These are phyloP conservation scores for Alcis repandata DNA, from an alignment of 2,888 invertebrate species.

Conservation along the genomic window DNA sequence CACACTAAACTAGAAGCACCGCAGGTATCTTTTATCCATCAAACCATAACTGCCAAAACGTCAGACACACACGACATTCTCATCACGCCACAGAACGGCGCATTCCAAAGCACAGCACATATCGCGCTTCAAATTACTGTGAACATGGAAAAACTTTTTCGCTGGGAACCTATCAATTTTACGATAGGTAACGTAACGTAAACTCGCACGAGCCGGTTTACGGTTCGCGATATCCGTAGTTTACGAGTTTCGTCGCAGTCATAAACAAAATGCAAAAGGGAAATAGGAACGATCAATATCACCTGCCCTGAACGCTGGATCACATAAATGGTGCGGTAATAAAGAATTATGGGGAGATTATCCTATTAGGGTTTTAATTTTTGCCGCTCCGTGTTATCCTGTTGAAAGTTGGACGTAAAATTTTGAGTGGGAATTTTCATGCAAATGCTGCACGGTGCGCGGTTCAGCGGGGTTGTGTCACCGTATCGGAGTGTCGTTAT, in stretches of 20 bases:
- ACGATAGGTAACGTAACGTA: conserved; percentile 47
- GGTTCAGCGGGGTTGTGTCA: background rate
- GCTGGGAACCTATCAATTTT: conserved; percentile 48
- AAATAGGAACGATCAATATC: conserved; percentile 52
- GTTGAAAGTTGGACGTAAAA: conserved; percentile 10
- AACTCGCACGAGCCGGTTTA: conserved; percentile 46
- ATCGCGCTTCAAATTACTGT: conserved; percentile 23
- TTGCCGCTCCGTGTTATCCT: conserved; percentile 27
- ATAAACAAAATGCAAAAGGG: conserved; percentile 53
- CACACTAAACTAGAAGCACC: background rate
- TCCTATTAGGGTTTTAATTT: conserved; percentile 46
- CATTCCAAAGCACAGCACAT: conserved; percentile 30
- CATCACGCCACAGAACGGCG: conserved; percentile 19
- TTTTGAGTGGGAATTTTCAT: conserved; percentile 17
- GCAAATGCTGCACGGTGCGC: conserved; percentile 9
- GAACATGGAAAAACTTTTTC: conserved; percentile 49
- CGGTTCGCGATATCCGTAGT: conserved; percentile 47
- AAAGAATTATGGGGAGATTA: conserved; percentile 47
- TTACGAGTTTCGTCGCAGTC: conserved; percentile 52
- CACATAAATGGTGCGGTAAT: conserved; percentile 46
- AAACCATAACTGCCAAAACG: conserved; percentile 23
- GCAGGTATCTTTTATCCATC: conserved; percentile 4
- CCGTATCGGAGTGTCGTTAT: background rate
- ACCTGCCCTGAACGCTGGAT: conserved; percentile 44
- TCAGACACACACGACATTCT: conserved; percentile 18